Conservation (phyloP, 2,888 invertebrate genomes). For the Pachymerium ferrugineum region DNA sequence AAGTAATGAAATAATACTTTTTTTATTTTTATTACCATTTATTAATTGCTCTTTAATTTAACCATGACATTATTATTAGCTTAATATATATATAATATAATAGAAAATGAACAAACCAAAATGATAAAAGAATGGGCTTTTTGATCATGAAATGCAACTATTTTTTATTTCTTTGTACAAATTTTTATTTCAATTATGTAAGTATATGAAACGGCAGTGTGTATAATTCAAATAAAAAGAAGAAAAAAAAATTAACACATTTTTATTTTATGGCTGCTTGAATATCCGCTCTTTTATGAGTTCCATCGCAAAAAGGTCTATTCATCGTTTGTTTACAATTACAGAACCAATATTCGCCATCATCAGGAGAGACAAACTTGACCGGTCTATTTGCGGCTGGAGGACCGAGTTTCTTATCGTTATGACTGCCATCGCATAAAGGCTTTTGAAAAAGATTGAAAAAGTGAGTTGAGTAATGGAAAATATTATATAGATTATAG, state of each 20-base stretch:
- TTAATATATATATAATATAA: no score
- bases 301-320: slow-evolving; percentile 94
- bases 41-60: not conserved
- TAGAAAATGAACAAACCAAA: no score
- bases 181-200: not conserved
- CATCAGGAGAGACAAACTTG: slow-evolving; percentile 73
- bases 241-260: not conserved
- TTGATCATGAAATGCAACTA: no score
- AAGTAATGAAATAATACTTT: not conserved
- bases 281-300: slow-evolving; percentile 70
- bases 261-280: slow-evolving; percentile 47
- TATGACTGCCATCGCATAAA: slow-evolving; percentile 90
- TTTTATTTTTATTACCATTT: not conserved
- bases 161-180: slow-evolving; percentile 5
- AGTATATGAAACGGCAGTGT: not conserved
- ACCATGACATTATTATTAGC: slow-evolving; percentile 3
- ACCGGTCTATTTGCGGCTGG: slow-evolving; percentile 74
- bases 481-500: not conserved
- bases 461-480: not conserved
- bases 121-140: no score
- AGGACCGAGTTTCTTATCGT: slow-evolving; percentile 65
- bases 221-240: not conserved
- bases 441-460: slow-evolving; percentile 53
- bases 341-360: slow-evolving; percentile 93
- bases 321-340: slow-evolving; percentile 93